Evolutionary conservation across 2,888 invertebrate species (phyloP), one percentile per base, ranked within the genome.

Genomic region (Torymus aiolomorphi): DNA sequence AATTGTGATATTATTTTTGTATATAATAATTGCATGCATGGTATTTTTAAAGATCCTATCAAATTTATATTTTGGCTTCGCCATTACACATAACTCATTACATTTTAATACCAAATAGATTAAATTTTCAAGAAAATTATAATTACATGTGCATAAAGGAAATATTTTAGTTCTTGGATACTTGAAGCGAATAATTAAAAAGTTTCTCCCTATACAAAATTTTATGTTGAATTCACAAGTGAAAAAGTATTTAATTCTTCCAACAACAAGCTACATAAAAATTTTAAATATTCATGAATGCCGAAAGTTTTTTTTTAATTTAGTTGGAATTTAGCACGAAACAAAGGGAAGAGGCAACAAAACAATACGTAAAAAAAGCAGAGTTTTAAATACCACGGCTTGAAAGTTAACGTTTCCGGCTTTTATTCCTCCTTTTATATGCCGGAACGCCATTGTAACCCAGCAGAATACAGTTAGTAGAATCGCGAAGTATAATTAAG

Each of bases 331-430:
- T 67, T 13, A 54, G 18, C 56, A 8, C n/a, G 54, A 24, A 67
- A 56, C 54, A 31, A 54, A 31, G 16, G 20, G 56, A 24, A 31
- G 52, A 14, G n/a, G 42, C n/a, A 31, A n/a, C 11, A 24, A 56
- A 24, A 56, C 52, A 24, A 20, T 16, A 16, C 49, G 61, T 18
- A 14, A n/a, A 67, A 49, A 59, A 71, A 61, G 31, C 31, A 8
- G 2, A 61, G 54, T 63, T 73, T 63, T 31, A 63, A 73, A 73
- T 52, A 42, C 63, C 54, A 54, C 12, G 8, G 54, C 52, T 73
- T 54, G 54, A 73, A 63, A 73, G 63, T 54, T 56, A 63, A 73
- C 31, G 63, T 56, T 73, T 54, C 63, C 31, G 63, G 14, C 63
- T 63, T 63, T 63, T 73, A 56, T 54, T 16, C n/a, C 18, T 12